Evolutionary conservation across 2,888 invertebrate species (phyloP).

Genomic region (Arctia plantaginis): DNA sequence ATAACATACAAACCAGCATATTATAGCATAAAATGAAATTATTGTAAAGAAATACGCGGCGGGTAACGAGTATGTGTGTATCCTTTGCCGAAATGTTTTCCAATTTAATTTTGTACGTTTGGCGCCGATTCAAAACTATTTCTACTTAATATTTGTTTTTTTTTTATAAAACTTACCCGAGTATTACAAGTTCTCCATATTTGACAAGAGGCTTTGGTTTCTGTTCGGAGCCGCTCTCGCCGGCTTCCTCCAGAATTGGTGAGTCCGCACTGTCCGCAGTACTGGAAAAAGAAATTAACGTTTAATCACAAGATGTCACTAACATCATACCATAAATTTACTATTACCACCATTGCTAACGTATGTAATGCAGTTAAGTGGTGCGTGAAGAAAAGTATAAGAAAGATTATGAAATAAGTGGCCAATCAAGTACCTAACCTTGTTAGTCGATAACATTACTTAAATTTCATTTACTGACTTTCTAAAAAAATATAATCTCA

Average conservation of each 20-base stretch:
- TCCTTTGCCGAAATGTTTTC: no score
- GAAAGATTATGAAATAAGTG: neutral
- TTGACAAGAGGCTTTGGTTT: constrained; percentile 93
- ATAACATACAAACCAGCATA: no score
- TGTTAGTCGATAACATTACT: neutral
- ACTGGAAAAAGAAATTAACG: constrained; percentile 67
- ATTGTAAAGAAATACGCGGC: no score
- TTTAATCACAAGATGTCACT: neutral
- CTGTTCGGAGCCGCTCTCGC: constrained; percentile 90
- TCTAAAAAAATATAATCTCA: neutral
- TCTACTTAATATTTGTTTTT: neutral
- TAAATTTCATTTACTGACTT: neutral
- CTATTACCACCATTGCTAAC: neutral
- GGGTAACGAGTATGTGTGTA: no score
- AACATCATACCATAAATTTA: neutral
- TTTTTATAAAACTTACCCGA: constrained; percentile 89
- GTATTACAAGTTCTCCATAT: constrained; percentile 97
- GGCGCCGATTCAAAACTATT: neutral
- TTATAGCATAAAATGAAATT: no score
- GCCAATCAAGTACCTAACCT: neutral
- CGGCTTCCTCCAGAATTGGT: constrained; percentile 92
- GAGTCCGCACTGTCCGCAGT: constrained; percentile 89
- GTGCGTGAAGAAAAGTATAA: neutral
- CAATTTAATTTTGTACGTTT: neutral
- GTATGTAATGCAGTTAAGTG: neutral